Percentiles rank a stretch among this genome's conserved stretches.
These are phyloP conservation scores for Syngnathus scovelli DNA, from an alignment of 2,113 vertebrate genomes.

Conservation along the genomic window DNA sequence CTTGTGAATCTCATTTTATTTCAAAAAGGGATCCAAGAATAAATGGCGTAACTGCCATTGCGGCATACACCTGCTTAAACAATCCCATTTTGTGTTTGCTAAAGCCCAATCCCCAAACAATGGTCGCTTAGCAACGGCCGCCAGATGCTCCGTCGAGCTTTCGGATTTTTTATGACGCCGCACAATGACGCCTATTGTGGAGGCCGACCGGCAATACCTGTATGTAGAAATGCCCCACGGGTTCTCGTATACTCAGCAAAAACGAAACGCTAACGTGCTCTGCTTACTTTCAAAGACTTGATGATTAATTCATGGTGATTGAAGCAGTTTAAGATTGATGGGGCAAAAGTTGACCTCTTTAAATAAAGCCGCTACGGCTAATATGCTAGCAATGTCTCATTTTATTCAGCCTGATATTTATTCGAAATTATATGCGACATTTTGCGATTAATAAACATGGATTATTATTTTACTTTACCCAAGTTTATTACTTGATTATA, in stretches of 20 bases:
- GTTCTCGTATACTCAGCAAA: neutral
- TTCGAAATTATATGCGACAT: no score
- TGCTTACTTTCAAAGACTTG: neutral
- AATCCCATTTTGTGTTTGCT: neutral
- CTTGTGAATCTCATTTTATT: neutral
- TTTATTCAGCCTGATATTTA: no score
- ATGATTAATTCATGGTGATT: neutral
- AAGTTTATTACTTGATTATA: neutral
- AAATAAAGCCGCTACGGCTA: neutral
- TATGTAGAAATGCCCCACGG: neutral
- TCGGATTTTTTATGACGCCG: constrained; percentile 2
- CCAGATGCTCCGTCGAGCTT: neutral
- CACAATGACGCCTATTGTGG: neutral
- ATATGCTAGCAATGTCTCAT: neutral
- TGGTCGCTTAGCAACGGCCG: neutral
- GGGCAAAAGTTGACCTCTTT: neutral
- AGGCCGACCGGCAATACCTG: neutral
- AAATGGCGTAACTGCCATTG: neutral
- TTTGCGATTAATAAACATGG: no score
- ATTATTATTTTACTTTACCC: neutral
- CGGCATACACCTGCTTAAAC: constrained; percentile 4
- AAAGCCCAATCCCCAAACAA: neutral
- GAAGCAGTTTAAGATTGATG: neutral
- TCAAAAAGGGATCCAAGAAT: neutral
- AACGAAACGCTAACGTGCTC: neutral